Evolutionary conservation across 2,797 vertebrate species (phyloP).

Genomic region (Ataeniobius toweri): DNA sequence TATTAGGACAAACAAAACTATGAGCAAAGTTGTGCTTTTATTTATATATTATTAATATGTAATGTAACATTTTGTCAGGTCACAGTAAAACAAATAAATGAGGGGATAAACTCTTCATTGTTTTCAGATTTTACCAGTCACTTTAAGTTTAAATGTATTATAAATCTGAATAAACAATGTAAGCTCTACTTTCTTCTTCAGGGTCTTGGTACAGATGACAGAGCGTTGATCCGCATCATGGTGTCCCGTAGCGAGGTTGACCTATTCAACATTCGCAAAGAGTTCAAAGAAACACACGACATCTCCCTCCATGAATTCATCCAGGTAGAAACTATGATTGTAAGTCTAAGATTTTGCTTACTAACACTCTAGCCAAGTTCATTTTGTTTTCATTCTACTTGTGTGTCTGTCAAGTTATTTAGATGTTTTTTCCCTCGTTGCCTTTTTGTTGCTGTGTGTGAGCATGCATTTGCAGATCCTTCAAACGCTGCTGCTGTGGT

Average conservation of each 20-base stretch:
- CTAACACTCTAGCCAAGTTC: constrained; percentile 50
- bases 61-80: neutral
- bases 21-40: neutral
- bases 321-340: constrained; percentile 87
- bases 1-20: neutral
- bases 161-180: constrained; percentile 21
- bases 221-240: constrained; percentile 93
- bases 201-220: constrained; percentile 94
- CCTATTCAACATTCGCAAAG: constrained; percentile 91
- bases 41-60: neutral
- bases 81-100: constrained; percentile 1
- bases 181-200: constrained; percentile 57
- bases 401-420: constrained; percentile 19
- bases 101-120: neutral
- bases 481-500: constrained; percentile 48
- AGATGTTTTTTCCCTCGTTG: constrained; percentile 6
- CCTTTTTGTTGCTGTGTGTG: constrained; percentile 23
- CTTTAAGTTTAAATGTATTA: neutral
- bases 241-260: constrained; percentile 92
- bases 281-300: constrained; percentile 92
- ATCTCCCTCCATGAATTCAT: constrained; percentile 91
- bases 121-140: neutral
- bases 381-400: constrained; percentile 23
- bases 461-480: constrained; percentile 47
- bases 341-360: constrained; percentile 70